phyloP scores from a whole-genome alignment of 2,113 vertebrate species.

The Passer domesticus region DNA sequence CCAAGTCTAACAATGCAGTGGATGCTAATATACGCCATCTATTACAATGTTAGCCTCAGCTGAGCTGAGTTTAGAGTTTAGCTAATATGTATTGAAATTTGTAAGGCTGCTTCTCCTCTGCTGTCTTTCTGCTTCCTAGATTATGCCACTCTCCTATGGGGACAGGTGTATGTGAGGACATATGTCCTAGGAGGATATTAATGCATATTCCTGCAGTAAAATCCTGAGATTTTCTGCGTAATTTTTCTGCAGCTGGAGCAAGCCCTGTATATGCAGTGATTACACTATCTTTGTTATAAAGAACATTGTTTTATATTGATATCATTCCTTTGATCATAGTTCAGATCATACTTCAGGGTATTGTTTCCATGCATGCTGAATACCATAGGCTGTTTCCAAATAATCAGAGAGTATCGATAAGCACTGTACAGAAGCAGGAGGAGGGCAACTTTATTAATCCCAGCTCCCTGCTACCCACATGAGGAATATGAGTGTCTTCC shows the following conservation, averaged over 20 bases:
- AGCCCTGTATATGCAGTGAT: not conserved
- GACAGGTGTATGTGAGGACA: not conserved
- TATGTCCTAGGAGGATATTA: not conserved
- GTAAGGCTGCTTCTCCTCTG: not conserved
- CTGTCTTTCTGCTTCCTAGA: not conserved
- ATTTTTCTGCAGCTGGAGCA: not conserved
- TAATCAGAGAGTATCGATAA: not conserved
- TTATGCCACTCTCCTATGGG: not conserved
- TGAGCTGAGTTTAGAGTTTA: not conserved
- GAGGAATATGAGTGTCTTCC: not conserved
- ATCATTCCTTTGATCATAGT: not conserved
- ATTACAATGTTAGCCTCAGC: not conserved
- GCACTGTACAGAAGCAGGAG: not conserved
- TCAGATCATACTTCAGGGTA: not conserved
- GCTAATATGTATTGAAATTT: not conserved
- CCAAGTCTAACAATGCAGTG: not conserved
- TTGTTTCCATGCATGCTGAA: not conserved
- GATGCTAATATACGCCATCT: not conserved
- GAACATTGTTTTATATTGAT: not conserved
- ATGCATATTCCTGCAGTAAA: not conserved
- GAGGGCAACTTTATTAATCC: not conserved
- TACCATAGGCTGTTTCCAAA: not conserved
- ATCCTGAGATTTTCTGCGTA: not conserved
- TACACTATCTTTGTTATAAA: not conserved
- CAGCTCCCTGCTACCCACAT: not conserved